phyloP scores from a whole-genome alignment of 2,797 vertebrate species.

The Saxicola maurus region DNA sequence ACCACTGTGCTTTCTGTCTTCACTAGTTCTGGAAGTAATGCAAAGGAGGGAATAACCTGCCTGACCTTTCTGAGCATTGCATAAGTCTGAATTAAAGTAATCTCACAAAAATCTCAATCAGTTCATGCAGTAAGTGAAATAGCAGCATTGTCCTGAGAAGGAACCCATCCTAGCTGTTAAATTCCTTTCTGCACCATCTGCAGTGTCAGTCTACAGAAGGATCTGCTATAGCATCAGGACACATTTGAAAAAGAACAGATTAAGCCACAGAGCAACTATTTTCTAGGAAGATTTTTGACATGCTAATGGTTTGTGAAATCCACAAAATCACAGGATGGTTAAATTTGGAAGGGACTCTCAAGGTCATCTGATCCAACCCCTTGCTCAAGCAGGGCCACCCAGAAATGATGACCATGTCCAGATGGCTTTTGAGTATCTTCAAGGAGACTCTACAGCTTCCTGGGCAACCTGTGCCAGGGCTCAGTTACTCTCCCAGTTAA shows the following conservation, averaged over 20 bases:
- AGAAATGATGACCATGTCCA: neutral
- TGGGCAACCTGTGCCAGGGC: neutral
- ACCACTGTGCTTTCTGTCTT: conserved; percentile 17
- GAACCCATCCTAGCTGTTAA: neutral
- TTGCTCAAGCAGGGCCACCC: neutral
- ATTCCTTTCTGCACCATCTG: neutral
- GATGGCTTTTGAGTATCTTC: neutral
- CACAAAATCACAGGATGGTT: neutral
- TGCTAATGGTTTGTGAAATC: neutral
- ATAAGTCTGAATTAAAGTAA: neutral
- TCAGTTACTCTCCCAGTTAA: neutral
- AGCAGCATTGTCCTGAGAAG: neutral
- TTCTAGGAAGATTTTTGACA: neutral
- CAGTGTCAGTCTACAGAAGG: neutral
- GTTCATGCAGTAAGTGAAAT: neutral
- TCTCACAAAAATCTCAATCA: neutral
- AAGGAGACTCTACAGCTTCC: neutral
- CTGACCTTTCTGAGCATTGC: neutral
- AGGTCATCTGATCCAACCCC: neutral
- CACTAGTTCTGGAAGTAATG: neutral
- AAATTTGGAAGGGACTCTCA: neutral
- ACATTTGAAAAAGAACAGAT: neutral
- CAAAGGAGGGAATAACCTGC: neutral
- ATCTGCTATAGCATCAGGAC: neutral
- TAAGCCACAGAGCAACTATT: neutral